Evolutionary conservation across 2,113 vertebrate species (phyloP).

Genomic region (Gopherus evgoodei): DNA sequence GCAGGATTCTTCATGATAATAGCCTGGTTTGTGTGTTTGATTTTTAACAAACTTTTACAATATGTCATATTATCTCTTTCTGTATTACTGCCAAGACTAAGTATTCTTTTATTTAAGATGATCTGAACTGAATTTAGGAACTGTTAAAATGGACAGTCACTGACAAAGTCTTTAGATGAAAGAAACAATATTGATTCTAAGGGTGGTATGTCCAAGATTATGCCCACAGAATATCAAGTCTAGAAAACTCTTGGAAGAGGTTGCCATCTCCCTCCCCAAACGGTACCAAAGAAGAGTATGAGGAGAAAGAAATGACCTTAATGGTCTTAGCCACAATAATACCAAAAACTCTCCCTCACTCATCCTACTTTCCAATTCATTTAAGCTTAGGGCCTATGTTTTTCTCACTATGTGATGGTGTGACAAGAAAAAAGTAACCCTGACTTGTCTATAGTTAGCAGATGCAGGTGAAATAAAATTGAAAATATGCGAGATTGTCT

Average conservation of each 20-base stretch:
- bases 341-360: background rate
- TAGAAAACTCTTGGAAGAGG: background rate
- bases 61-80: background rate
- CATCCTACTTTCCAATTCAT: background rate
- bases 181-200: background rate
- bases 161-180: background rate
- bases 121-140: fast-evolving
- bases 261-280: background rate
- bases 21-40: background rate
- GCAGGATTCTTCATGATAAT: background rate
- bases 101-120: background rate
- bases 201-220: background rate
- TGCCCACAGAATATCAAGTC: background rate
- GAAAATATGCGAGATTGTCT: background rate
- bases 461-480: background rate
- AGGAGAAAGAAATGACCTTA: background rate
- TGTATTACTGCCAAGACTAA: background rate
- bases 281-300: background rate
- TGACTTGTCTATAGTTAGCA: background rate
- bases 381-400: background rate
- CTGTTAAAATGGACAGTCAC: background rate
- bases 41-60: background rate
- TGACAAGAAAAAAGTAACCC: background rate
- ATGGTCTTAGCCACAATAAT: background rate
- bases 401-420: background rate